A percentile compares a stretch with the other conserved stretches of the same genome.
phyloP scores from a whole-genome alignment of 2,797 vertebrate genomes.

The Crocodylus rhombifer region DNA sequence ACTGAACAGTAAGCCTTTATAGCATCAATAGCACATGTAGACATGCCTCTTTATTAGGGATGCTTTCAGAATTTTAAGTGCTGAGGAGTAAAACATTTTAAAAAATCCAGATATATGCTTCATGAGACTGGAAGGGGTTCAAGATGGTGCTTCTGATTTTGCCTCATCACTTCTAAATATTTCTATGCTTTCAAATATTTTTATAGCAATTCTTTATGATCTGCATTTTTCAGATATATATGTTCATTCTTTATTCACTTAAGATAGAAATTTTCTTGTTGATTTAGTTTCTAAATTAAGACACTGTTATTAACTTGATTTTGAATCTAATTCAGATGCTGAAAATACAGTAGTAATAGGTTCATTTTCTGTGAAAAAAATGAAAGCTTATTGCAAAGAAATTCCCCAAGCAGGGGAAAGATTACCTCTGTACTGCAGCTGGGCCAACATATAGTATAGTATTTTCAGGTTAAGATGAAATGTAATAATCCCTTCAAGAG shows the following conservation, averaged over 20 bases:
- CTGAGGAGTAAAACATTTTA: too few species aligned
- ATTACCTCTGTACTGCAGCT: background rate
- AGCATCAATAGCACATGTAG: too few species aligned
- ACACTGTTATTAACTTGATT: background rate
- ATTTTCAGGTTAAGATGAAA: slow-evolving; percentile 12
- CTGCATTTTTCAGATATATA: background rate
- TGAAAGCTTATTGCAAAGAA: background rate
- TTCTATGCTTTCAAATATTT: background rate
- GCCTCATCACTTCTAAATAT: background rate
- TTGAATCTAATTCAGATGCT: background rate
- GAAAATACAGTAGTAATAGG: background rate
- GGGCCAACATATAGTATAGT: background rate
- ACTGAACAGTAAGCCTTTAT: too few species aligned
- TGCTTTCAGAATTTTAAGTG: too few species aligned
- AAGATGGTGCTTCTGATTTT: background rate
- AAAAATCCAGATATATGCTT: too few species aligned
- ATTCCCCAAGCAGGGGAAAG: background rate
- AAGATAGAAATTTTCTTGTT: background rate
- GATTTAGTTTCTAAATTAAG: background rate
- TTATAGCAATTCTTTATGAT: background rate
- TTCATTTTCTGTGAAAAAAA: background rate
- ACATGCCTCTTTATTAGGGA: too few species aligned
- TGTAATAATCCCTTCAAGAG: slow-evolving; percentile 23
- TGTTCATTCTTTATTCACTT: background rate
- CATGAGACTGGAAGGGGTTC: background rate